These are phyloP conservation scores for Danio kyathit DNA, from an alignment of 2,797 vertebrate species.

Conservation along the genomic window DNA sequence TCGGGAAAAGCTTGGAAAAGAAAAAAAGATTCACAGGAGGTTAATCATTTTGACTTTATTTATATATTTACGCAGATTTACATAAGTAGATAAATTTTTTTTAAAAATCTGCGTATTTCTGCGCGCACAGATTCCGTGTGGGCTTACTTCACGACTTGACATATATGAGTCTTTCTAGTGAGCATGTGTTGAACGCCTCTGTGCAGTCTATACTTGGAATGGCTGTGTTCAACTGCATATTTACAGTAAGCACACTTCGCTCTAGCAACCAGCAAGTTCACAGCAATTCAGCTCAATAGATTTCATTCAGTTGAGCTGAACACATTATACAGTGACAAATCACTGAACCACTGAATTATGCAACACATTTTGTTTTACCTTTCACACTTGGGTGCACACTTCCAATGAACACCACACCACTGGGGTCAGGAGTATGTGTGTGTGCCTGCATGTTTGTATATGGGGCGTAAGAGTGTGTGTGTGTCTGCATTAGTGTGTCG, in stretches of 20 bases:
- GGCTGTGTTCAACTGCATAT: too few relatives aligned
- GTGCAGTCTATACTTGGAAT: too few relatives aligned
- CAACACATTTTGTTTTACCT: conserved; percentile 7
- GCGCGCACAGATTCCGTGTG: too few relatives aligned
- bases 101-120: too few relatives aligned
- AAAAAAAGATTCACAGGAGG: too few relatives aligned
- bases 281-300: not conserved
- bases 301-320: conserved; percentile 14
- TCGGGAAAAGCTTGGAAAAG: too few relatives aligned
- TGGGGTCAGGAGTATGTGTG: not conserved
- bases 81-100: too few relatives aligned
- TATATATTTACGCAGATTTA: too few relatives aligned
- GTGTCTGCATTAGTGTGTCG: not conserved
- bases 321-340: conserved; percentile 12
- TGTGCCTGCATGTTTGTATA: conserved; percentile 11
- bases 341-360: conserved; percentile 8
- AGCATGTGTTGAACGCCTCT: too few relatives aligned
- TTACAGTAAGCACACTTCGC: not conserved
- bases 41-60: too few relatives aligned
- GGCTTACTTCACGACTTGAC: too few relatives aligned
- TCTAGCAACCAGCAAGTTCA: not conserved
- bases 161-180: too few relatives aligned
- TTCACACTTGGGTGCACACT: not conserved
- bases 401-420: not conserved
- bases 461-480: not conserved